phyloP scores from a whole-genome alignment of 2,797 vertebrate genomes.

The Peromyscus attwateri region DNA sequence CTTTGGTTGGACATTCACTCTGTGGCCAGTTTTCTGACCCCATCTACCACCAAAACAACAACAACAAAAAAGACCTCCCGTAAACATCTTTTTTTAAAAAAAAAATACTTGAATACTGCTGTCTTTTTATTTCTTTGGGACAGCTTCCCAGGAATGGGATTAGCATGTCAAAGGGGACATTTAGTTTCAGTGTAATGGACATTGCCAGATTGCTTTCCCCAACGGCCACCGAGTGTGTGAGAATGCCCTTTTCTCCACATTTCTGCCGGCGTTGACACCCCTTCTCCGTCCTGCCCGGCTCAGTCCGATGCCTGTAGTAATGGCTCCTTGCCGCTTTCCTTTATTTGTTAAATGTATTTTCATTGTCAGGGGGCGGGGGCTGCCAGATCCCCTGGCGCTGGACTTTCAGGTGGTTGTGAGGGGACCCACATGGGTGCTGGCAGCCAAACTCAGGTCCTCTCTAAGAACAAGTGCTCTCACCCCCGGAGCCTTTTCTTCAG shows the following conservation, averaged over 20 bases:
- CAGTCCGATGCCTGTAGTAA: rapidly evolving
- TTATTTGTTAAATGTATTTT: not conserved
- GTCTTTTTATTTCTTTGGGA: constrained; percentile 66
- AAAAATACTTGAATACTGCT: not conserved
- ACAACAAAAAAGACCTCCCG: not conserved
- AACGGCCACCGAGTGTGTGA: not conserved
- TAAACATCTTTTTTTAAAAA: constrained; percentile 55
- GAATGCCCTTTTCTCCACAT: constrained; percentile 27
- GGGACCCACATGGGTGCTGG: not conserved
- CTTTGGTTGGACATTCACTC: not conserved
- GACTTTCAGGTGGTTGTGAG: not conserved
- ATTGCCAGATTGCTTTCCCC: constrained; percentile 55
- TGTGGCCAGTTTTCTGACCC: not conserved
- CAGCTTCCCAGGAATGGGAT: constrained; percentile 72
- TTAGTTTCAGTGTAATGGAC: constrained; percentile 51
- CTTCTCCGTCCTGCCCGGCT: rapidly evolving
- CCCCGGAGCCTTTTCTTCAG: no score
- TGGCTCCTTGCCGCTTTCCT: not conserved
- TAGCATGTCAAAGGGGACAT: constrained; percentile 59
- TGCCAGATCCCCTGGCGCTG: not conserved
- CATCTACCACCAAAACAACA: not conserved
- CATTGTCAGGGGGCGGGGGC: not conserved
- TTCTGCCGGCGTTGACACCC: not conserved
- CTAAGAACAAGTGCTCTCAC: not conserved
- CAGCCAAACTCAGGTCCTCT: not conserved